These are phyloP conservation scores for Pandemis corylana DNA, from an alignment of 2,888 invertebrate species.

Conservation along the genomic window DNA sequence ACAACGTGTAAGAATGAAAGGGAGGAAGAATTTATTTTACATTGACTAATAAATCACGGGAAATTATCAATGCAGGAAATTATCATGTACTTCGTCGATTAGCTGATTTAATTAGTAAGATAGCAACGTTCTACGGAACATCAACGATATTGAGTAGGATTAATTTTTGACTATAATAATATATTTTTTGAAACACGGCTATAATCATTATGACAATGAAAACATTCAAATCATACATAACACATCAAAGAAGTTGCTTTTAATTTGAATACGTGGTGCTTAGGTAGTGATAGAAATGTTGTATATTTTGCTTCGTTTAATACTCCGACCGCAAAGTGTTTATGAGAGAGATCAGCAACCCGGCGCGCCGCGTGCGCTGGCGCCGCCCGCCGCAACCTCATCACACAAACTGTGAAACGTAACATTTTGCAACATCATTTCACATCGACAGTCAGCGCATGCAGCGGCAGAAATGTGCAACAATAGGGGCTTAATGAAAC, in stretches of 20 bases:
- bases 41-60: background rate
- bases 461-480: too few relatives aligned
- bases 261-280: background rate
- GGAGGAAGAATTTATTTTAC: slow-evolving; percentile 48
- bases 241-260: background rate
- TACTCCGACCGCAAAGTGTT: slow-evolving; percentile 55
- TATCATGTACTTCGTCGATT: background rate
- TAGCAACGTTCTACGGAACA: background rate
- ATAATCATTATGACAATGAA: background rate
- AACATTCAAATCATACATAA: background rate
- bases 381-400: background rate
- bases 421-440: background rate
- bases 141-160: background rate
- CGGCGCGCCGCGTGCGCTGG: slow-evolving; percentile 43
- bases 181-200: too few relatives aligned
- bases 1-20: slow-evolving; percentile 64
- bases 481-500: too few relatives aligned
- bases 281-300: slow-evolving; percentile 45
- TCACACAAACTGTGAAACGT: slow-evolving; percentile 2
- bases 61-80: slow-evolving; percentile 1
- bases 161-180: background rate
- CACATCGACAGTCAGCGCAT: background rate
- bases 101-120: background rate
- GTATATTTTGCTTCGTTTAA: slow-evolving; percentile 64
- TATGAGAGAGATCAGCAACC: slow-evolving; percentile 70